Base-by-base conservation (phyloP, 2,797 vertebrate species). In the Poecilia picta region DNA sequence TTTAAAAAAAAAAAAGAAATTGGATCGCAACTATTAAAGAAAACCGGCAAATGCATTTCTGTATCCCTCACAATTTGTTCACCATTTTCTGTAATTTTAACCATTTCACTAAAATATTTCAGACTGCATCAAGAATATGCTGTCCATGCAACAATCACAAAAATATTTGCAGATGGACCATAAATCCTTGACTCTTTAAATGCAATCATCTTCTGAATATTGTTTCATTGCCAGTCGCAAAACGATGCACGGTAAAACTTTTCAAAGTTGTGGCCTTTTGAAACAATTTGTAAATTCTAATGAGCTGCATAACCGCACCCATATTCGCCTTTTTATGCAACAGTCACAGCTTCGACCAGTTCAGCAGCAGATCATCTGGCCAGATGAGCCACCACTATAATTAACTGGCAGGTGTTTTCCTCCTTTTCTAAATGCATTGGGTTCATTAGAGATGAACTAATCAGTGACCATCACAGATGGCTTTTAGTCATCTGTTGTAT, bases 401-500 rank as follows among this genome's bases (percentile, higher is more conserved):
- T 91, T 88, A 92, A 85, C 83, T 59, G 85, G 90, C 91, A 90
- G 90, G 89, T 92, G 88, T 82, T 87, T 83, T 73, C 46, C 79
- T 79, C 77, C 80, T 10, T 79, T 73, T 80, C 71, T 73, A 71
- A 80, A 55, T 70, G 79, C 77, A 79, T 49, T 80, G 36, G 2
- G 73, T 45, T 68, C 81, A 81, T 89, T 80, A 85, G 46, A 62
- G 43, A 77, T 73, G 39, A 78, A 75, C 86, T 88, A 89, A 94
- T 93, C 87, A 77, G 80, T 75, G 86, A 78, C 62, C 81, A 76
- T 79, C 84, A 51, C 94, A 93, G 92, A 92, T 93, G 92, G 91
- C 84, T 77, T 36, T 20, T 68, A 86, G 81, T 76, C 72, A 18
- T 75, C 77, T 76, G 83, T 85, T 88, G 82, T 90, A 4, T 68